Conservation (phyloP, 2,113 vertebrate genomes). For the Raja brachyura region DNA sequence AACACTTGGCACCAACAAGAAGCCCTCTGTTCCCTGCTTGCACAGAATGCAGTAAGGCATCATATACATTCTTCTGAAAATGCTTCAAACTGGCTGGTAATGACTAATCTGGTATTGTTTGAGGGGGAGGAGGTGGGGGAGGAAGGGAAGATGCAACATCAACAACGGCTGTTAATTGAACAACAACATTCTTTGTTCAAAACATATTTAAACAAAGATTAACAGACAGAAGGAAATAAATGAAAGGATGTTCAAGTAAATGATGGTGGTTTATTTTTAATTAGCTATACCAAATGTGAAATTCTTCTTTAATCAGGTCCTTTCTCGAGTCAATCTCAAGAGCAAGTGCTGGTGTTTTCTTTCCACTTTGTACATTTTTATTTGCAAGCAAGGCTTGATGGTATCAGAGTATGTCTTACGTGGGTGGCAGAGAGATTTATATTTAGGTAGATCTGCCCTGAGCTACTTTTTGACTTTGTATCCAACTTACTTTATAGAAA, state of each 20-base stretch:
- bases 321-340: background rate
- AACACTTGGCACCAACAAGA: background rate
- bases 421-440: background rate
- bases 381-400: background rate
- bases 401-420: background rate
- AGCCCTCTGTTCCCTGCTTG: background rate
- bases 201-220: conserved; percentile 11
- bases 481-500: background rate
- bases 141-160: conserved; percentile 10
- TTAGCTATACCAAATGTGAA: background rate
- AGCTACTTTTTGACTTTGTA: background rate
- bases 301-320: background rate
- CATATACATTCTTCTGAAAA: background rate
- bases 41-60: background rate
- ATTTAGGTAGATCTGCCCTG: background rate
- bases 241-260: conserved; percentile 8
- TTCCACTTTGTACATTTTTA: background rate
- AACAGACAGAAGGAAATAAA: background rate
- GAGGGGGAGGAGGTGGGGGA: background rate
- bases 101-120: background rate
- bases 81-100: background rate
- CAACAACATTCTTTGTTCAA: conserved; percentile 31
- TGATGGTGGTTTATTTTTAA: conserved; percentile 25
- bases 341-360: background rate
- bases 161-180: conserved; percentile 34